Evolutionary conservation across 2,797 vertebrate genomes (phyloP).

Genomic region (Pseudopleuronectes americanus): DNA sequence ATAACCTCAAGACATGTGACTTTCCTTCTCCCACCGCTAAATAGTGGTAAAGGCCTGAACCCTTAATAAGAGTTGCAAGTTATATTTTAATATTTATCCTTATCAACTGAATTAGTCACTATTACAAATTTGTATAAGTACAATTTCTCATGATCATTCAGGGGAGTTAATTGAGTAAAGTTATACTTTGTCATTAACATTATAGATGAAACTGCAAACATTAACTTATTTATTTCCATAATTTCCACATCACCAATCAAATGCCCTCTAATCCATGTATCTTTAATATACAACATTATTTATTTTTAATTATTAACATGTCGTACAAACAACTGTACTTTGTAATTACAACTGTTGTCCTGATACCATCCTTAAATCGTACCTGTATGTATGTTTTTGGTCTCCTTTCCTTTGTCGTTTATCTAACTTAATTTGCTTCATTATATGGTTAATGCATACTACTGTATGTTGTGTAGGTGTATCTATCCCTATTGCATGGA

Average conservation of each 20-base stretch:
- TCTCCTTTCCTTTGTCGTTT: neutral
- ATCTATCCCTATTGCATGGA: too few relatives aligned
- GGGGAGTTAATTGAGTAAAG: too few relatives aligned
- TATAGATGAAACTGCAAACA: neutral
- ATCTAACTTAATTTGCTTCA: neutral
- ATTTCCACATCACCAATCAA: neutral
- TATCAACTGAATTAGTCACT: neutral
- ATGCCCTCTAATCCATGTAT: neutral
- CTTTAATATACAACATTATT: conserved; percentile 6
- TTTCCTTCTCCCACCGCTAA: too few relatives aligned
- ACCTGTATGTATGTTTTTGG: neutral
- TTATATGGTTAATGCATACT: too few relatives aligned
- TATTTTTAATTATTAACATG: conserved; percentile 5
- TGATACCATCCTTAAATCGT: neutral
- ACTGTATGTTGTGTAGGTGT: too few relatives aligned
- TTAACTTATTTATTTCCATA: neutral
- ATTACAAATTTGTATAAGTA: neutral
- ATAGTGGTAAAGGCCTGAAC: too few relatives aligned
- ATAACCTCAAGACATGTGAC: too few relatives aligned
- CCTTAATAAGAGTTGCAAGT: too few relatives aligned
- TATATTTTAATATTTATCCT: neutral
- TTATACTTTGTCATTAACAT: too few relatives aligned
- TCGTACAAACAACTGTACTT: neutral
- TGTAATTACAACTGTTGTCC: neutral
- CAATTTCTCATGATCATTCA: neutral